Base-by-base conservation (phyloP, 2,113 vertebrate genomes). In the Oreotragus oreotragus region DNA sequence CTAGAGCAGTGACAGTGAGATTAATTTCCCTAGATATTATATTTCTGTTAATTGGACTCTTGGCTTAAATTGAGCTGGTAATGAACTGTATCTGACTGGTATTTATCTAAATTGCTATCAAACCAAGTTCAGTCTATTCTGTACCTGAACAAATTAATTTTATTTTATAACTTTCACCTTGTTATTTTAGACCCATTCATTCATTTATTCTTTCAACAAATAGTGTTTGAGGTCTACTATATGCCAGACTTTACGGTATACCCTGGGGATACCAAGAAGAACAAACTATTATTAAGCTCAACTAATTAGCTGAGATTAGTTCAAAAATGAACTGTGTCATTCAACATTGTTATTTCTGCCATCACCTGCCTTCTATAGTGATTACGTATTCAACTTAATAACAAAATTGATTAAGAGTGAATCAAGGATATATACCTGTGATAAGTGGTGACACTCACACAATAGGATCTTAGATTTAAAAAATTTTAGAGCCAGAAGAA, bases 11-110 rank as follows among this genome's bases (percentile, higher is more conserved):
- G 39, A 39, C 45, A 96, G n/a, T 87, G 77, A 97, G 55, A 88
- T 94, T 93, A 94, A 97, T 96, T 96, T 97, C 92, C 47, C 43
- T 80, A 53, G 81, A 64, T 85, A 85, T 62, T 92, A 93, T 94
- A 76, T n/a, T 76, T 85, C 53, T 76, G 33, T 94, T 97, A 94
- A 94, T 94, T 96, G 88, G 28, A 84, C 51, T 79, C 43, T 91
- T 97, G 66, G 84, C 58, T 95, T 97, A 94, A 90, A 90, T 70
- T 43, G 76, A 97, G n/a, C 36, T 90, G 43, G 33, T 94, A 85
- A 94, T 77, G 43, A 81, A 96, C 21, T 91, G 3, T 96, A 47
- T 85, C 47, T 97, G 47, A n/a, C 51, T 94, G 23, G n/a, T 90
- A 57, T 95, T 90, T 95, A 84, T 89, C 66, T 88, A 97, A 92